Conservation (phyloP, 1,140 invertebrate genomes). For the Drosophila lowei region DNA sequence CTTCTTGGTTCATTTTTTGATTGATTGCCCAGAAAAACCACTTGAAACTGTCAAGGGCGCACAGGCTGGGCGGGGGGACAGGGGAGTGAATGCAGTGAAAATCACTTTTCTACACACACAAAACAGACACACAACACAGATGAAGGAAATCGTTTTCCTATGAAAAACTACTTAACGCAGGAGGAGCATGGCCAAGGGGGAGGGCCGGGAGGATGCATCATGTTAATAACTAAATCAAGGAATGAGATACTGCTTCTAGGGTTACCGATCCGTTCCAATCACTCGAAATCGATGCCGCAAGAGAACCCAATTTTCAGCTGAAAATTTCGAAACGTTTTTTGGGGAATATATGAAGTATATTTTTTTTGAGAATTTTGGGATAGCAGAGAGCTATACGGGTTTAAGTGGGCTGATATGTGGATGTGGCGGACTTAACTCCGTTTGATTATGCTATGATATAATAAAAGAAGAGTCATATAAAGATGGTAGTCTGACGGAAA, state of each 20-base stretch:
- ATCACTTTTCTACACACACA: constrained; percentile 55
- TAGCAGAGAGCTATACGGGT: too few relatives aligned
- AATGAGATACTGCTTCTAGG: constrained; percentile 33
- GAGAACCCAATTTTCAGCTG: too few relatives aligned
- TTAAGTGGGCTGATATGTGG: too few relatives aligned
- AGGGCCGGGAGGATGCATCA: constrained; percentile 6
- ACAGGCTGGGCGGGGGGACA: neutral
- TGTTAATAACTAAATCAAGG: constrained; percentile 64
- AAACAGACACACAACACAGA: constrained; percentile 23
- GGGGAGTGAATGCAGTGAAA: constrained; percentile 60
- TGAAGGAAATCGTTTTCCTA: constrained; percentile 58
- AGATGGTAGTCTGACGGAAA: too few relatives aligned
- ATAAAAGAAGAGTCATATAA: too few relatives aligned
- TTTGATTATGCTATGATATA: too few relatives aligned
- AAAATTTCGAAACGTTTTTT: too few relatives aligned
- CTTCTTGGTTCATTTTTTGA: constrained; percentile 51
- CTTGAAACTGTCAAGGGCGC: constrained; percentile 71
- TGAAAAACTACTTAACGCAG: constrained; percentile 71
- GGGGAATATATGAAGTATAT: too few relatives aligned
- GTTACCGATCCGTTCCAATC: constrained; percentile 1
- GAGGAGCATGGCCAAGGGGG: neutral
- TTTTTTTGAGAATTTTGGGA: too few relatives aligned
- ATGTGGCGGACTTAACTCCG: too few relatives aligned
- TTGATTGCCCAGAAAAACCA: constrained; percentile 78
- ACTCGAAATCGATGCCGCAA: too few relatives aligned